phyloP scores from a whole-genome alignment of 2,113 vertebrate genomes.

The Toxotes jaculatrix region DNA sequence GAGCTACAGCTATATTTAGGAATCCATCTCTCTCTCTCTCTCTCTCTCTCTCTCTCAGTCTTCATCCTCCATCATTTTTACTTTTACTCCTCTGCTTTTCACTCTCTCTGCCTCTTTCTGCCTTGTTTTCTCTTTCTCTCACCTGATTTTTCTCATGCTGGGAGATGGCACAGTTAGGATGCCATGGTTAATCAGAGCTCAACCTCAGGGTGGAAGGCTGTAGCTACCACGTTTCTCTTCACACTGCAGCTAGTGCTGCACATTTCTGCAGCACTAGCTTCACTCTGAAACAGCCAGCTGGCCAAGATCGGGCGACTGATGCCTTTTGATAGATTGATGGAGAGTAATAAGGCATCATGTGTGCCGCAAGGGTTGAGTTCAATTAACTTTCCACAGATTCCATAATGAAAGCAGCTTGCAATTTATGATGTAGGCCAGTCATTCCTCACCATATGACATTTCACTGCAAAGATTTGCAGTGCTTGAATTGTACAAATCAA shows the following conservation, averaged over 20 bases:
- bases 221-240: conserved; percentile 30
- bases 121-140: conserved; percentile 7
- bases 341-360: conserved; percentile 23
- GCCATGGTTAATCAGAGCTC: conserved; percentile 59
- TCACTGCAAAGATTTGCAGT: neutral
- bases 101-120: neutral
- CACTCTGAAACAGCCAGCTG: conserved; percentile 23
- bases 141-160: conserved; percentile 60
- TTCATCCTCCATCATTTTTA: neutral
- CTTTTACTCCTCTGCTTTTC: neutral
- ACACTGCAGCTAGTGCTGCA: neutral
- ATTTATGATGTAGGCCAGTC: neutral
- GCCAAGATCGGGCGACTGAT: conserved; percentile 6
- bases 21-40: neutral
- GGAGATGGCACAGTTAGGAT: conserved; percentile 70
- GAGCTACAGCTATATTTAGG: neutral
- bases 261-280: conserved; percentile 32
- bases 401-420: neutral
- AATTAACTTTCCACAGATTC: conserved; percentile 8
- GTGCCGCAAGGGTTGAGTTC: neutral
- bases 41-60: conserved; percentile 1
- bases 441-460: neutral
- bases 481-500: neutral
- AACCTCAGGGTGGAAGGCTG: conserved; percentile 44
- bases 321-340: conserved; percentile 21